Base-by-base conservation (phyloP, 64 coral and sea anemone genomes). In the Acropora tenuis region DNA sequence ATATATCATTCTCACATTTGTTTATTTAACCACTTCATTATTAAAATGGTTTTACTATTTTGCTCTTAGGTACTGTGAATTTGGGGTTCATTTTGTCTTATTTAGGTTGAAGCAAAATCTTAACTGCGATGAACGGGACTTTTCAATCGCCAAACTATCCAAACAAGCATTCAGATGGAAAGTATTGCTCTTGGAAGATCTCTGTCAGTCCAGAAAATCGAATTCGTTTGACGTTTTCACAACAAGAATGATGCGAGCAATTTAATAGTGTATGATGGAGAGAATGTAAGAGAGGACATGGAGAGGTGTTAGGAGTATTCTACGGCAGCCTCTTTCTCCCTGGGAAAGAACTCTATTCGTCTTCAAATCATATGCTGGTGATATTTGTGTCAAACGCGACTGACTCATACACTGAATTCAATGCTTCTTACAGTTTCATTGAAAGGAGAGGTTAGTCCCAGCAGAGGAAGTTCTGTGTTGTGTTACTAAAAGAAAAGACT, bases 111-210 rank as follows among this genome's bases (percentile, higher is more conserved):
- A 93, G 93, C 76, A 69, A 77, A 42, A 96, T 91, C 3, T 69
- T 63, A 40, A 96, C 41, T 40, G 45, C 67, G 16, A 40, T 1
- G 13, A 86, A 50, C 17, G 95, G 95, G 6, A 86, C 79, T 61
- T 93, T 96, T 83, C 90, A 96, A 17, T 96, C 94, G 1, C 94
- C 94, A 48, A 81, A 90, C 41, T 76, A 84, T 63, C 94, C 94
- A 8, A 6, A 55, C 0, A 20, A 59, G 4, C 92, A 96, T 67
- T 87, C 94, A 4, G 59, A 96, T 63, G 90, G 90, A 67, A 90
- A 96, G 87, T 74, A 45, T 42, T 96, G 94, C 50, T 96, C 94
- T 4, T 96, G 94, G 94, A 48, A 63, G 53, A 96, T 96, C 58
- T 16, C 48, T 5, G 94, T 89, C 17, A 78, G 65, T 9, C 42